phyloP scores from a whole-genome alignment of 2,888 invertebrate genomes.

The Alviniconcha strummeri region DNA sequence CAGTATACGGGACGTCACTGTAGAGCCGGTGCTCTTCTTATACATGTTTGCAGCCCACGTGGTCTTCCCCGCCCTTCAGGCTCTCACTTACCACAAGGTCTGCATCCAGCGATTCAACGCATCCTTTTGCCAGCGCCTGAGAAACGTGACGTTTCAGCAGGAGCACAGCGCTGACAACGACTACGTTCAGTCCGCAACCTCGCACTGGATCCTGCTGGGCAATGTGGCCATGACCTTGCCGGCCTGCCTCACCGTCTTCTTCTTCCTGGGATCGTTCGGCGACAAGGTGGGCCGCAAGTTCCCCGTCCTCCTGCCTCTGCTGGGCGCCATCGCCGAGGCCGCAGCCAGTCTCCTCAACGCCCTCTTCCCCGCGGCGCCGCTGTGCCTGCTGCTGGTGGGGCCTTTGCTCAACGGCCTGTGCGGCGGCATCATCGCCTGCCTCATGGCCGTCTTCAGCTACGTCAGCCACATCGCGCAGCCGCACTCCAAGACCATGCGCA shows the following conservation, averaged over 20 bases:
- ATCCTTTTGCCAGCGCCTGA: conserved; percentile 48
- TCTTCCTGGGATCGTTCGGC: conserved; percentile 71
- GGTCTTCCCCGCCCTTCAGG: conserved; percentile 72
- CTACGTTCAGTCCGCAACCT: conserved; percentile 68
- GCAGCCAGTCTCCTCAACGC: conserved; percentile 63
- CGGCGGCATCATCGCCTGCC: conserved; percentile 73
- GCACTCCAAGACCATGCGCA: conserved; percentile 83
- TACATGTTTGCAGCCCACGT: conserved; percentile 87
- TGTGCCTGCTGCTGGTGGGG: conserved; percentile 69
- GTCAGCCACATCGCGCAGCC: conserved; percentile 85
- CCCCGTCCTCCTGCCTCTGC: conserved; percentile 73
- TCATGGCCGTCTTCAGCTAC: conserved; percentile 81
- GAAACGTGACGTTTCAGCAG: conserved; percentile 49
- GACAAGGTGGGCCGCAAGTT: conserved; percentile 74
- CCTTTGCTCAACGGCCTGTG: conserved; percentile 71
- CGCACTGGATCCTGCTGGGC: conserved; percentile 68
- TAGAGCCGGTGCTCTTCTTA: conserved; percentile 90
- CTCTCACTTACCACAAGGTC: conserved; percentile 72
- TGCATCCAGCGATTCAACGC: conserved; percentile 61
- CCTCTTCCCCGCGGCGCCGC: conserved; percentile 51
- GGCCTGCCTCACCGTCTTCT: conserved; percentile 64
- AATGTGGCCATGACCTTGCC: conserved; percentile 69
- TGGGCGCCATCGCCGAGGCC: conserved; percentile 68
- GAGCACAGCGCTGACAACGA: conserved; percentile 48
- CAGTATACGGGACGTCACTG: conserved; percentile 77